Base-by-base conservation (phyloP, 2,888 invertebrate species). In the Ferrisia virgata region DNA sequence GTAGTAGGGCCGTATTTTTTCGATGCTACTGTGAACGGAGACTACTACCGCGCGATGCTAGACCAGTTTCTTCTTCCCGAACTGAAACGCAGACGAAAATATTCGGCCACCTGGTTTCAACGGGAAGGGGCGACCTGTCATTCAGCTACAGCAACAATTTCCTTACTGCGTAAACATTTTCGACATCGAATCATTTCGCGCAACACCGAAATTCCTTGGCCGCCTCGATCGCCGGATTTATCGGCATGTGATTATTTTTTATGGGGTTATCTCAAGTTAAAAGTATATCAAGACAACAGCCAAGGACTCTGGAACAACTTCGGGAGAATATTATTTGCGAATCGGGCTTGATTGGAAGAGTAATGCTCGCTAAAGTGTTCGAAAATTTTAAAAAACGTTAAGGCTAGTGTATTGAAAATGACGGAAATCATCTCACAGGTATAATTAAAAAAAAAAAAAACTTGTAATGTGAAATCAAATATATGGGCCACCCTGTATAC, bases 241-340 rank as follows among this genome's bases (percentile, higher is more conserved):
- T 83, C 85, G 15, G 53, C 84, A 39, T 86, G 86, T 25, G 86
- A 86, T 85, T 86, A 85, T 64, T 86, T 86, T 85, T 79, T 86
- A 85, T 86, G 86, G 86, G 86, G 86, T 31, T 86, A 86, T 58
- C 85, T 86, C 8, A 86, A 86, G 83, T 85, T 81, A 28, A 76
- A 53, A 47, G 85, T 85, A 15, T 85, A 83, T 43, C n/a, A n/a
- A n/a, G 40, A 79, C 22, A 58, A 85, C 79, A 85, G 43, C 85
- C 84, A 79, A 36, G 69, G 40, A 84, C 85, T 47, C 53, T 85
- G 15, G 15, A 4, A 4, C 6, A 47, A 4, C 47, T 47, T 13
- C 13, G 15, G 47, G 13, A 13, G 6, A 47, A 47, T 47, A 47
- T 47, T 18, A 47, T 36, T 8, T 8, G 8, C 8, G 36, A 36